Percentiles rank a stretch among this genome's conserved stretches.
Evolutionary conservation across 2,888 invertebrate genomes (phyloP).

Genomic region (Perizoma flavofasciatum): DNA sequence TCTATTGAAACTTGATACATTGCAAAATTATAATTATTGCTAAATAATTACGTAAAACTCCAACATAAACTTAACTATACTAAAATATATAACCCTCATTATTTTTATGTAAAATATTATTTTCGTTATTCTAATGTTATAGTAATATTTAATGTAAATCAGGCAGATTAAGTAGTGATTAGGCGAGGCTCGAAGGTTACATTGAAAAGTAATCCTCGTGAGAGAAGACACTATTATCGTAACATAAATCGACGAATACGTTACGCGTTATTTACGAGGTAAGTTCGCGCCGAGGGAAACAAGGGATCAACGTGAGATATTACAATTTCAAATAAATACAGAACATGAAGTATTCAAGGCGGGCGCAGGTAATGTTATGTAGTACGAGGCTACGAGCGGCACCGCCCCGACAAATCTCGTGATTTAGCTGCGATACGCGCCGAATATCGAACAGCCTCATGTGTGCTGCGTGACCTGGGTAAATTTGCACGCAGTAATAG

Average conservation of each 20-base stretch:
- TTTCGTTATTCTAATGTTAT: not conserved
- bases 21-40: constrained; percentile 13
- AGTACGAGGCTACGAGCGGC: constrained; percentile 57
- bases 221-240: constrained; percentile 66
- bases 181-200: constrained; percentile 22
- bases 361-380: constrained; percentile 79
- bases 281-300: constrained; percentile 72
- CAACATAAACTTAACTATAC: not conserved
- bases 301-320: constrained; percentile 78
- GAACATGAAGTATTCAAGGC: constrained; percentile 81
- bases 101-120: not conserved
- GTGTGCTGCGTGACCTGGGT: constrained; percentile 78
- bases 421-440: constrained; percentile 81
- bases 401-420: constrained; percentile 81
- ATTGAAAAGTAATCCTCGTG: constrained; percentile 50
- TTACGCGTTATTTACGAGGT: constrained; percentile 75
- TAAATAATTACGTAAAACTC: not conserved
- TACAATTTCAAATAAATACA: constrained; percentile 83
- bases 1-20: constrained; percentile 12
- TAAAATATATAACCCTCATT: constrained; percentile 13
- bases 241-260: constrained; percentile 73
- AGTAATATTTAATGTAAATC: too few species aligned
- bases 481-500: constrained; percentile 77
- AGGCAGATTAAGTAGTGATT: constrained; percentile 6
- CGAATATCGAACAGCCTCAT: constrained; percentile 78